Base-by-base conservation (phyloP, 2,797 vertebrate genomes). In the Erethizon dorsatum region DNA sequence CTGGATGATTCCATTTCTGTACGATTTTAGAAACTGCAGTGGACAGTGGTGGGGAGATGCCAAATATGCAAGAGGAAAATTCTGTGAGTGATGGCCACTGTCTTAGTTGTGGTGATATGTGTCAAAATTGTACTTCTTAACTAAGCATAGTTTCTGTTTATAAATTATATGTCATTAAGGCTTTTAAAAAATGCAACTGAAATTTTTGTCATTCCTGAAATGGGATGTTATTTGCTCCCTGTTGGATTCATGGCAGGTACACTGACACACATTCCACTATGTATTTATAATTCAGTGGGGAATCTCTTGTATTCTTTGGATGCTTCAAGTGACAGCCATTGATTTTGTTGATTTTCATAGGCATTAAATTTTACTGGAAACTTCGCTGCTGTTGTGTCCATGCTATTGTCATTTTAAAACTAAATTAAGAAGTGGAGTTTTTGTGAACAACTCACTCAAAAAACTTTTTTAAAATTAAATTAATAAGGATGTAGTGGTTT, bases 381-480 rank as follows among this genome's bases (percentile, higher is more conserved):
- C 11, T 33, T 50, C 63, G 24, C 54, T 83, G 63, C 41, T 87
- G 69, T 78, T 71, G 77, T 18, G 18, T 89, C n/a, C 33, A 28
- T 77, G 50, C 61, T 52, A 65, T 33, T 65, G 3, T 33, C 24
- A 41, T 37, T 57, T 54, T 37, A 50, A 50, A 77, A 77, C 26
- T 47, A 77, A 50, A 50, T 77, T 47, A 75, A 77, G 26, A 77
- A 26, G 26, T 77, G 26, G 24, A 77, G 45, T 77, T 50, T 77
- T 31, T 47, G 24, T 77, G 73, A 77, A 50, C 45, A 77, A 17
- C 20, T 50, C 73, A 69, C 17, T 77, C 73, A 77, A 28, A 77
- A 77, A 77, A 8, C 54, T 47, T 88, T 78, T 78, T 5, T 57
- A 96, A 96, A 88, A 57, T 10, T n/a, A 73, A 73, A 77, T 92